These are phyloP conservation scores for Furcifer pardalis DNA, from an alignment of 2,797 vertebrate genomes.

Conservation along the genomic window DNA sequence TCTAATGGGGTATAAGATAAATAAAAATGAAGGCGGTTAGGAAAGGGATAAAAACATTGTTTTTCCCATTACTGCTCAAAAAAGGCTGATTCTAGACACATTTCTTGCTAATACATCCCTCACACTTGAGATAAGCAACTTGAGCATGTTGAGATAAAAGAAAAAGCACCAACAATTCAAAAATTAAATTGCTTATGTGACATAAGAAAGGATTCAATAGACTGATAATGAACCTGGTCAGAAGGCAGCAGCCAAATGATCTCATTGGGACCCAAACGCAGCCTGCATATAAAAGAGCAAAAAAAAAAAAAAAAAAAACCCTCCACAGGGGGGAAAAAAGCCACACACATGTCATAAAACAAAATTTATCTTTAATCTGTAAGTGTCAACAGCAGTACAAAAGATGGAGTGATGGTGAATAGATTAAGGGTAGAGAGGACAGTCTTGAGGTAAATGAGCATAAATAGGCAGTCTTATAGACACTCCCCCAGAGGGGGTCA, in stretches of 20 bases:
- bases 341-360: slow-evolving; percentile 87
- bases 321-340: slow-evolving; percentile 70
- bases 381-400: slow-evolving; percentile 99
- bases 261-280: slow-evolving; percentile 17
- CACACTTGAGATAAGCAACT: slow-evolving; percentile 16
- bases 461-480: slow-evolving; percentile 93
- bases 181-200: slow-evolving; percentile 36
- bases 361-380: slow-evolving; percentile 99
- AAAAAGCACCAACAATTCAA: slow-evolving; percentile 32
- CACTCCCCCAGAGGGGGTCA: slow-evolving; percentile 80
- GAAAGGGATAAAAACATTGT: slow-evolving; percentile 29
- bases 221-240: neutral
- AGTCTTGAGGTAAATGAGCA: slow-evolving; percentile 99
- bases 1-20: slow-evolving; percentile 21
- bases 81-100: slow-evolving; percentile 46
- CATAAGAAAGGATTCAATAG: slow-evolving; percentile 12
- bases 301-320: slow-evolving; percentile 41
- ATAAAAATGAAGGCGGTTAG: slow-evolving; percentile 44
- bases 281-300: slow-evolving; percentile 1
- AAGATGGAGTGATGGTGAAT: slow-evolving; percentile 99
- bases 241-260: slow-evolving; percentile 27
- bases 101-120: slow-evolving; percentile 29
- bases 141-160: slow-evolving; percentile 42
- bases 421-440: slow-evolving; percentile 96
- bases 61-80: slow-evolving; percentile 55